Conservation (phyloP, 92 coral and sea anemone genomes). For the Epizoanthus fatuus region DNA sequence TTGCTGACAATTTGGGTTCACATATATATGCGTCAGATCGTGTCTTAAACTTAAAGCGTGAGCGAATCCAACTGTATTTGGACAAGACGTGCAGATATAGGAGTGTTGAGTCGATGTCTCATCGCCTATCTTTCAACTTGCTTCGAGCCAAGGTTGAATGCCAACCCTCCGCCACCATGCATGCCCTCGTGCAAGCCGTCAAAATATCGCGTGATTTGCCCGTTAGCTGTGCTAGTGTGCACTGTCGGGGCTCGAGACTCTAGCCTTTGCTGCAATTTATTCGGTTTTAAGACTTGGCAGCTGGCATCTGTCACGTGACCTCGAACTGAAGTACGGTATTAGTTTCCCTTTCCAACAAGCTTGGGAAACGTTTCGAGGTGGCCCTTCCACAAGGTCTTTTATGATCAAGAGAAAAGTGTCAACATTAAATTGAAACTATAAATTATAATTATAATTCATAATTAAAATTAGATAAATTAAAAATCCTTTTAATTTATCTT, state of each 20-base stretch:
- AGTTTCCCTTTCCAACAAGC: no score
- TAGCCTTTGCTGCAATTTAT: neutral
- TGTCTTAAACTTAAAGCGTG: neutral
- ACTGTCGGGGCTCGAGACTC: neutral
- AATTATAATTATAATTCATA: no score
- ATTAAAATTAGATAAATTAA: no score
- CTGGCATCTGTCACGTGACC: slow-evolving; percentile 14
- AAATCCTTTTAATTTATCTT: no score
- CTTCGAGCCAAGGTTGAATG: slow-evolving; percentile 23
- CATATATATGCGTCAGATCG: neutral
- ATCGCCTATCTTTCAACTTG: slow-evolving; percentile 13
- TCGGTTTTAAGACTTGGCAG: neutral
- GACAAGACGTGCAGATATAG: slow-evolving; percentile 1
- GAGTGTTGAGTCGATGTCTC: slow-evolving; percentile 24
- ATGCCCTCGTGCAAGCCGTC: slow-evolving; percentile 14
- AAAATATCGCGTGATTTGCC: slow-evolving; percentile 17
- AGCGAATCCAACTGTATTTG: neutral
- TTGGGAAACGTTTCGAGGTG: no score
- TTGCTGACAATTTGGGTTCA: slow-evolving; percentile 2
- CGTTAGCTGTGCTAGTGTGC: neutral
- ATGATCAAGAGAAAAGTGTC: no score
- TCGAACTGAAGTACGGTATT: no score
- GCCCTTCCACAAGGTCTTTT: no score
- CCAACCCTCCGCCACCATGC: neutral
- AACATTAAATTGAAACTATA: no score